phyloP scores from a whole-genome alignment of 2,797 vertebrate species.

The Pelobates cultripes region DNA sequence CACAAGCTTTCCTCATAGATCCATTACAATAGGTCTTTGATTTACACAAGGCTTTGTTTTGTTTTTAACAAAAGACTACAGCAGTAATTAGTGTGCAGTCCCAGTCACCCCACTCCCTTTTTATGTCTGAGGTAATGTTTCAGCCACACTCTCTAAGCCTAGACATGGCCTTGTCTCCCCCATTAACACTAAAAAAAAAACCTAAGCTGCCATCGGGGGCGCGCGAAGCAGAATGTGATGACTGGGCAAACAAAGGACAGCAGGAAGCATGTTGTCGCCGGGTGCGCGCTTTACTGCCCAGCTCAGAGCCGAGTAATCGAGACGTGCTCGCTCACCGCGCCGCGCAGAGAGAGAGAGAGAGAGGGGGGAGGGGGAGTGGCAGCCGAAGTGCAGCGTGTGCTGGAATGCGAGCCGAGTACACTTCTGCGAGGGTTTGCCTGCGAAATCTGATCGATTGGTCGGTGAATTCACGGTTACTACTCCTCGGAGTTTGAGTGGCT shows the following conservation, averaged over 20 bases:
- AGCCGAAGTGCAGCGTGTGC: constrained; percentile 36
- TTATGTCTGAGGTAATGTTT: not conserved
- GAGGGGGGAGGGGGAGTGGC: constrained; percentile 14
- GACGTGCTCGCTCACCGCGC: not conserved
- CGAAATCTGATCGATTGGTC: not conserved
- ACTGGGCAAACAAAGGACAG: not conserved
- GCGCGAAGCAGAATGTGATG: constrained; percentile 1
- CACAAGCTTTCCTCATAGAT: too few species aligned
- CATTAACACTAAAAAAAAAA: not conserved
- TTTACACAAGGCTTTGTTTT: too few species aligned
- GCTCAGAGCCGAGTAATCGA: not conserved
- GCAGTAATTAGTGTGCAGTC: not conserved
- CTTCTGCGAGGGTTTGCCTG: not conserved
- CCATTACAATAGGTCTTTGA: too few species aligned
- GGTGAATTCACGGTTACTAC: not conserved
- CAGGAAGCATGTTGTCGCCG: not conserved
- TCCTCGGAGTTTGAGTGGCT: not conserved
- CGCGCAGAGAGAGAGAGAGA: not conserved
- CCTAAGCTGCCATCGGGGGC: not conserved
- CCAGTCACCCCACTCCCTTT: not conserved
- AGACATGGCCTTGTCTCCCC: not conserved
- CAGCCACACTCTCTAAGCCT: not conserved
- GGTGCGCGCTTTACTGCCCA: not conserved
- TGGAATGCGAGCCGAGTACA: constrained; percentile 34
- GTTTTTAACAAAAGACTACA: too few species aligned